These are phyloP conservation scores for Miltochrista miniata DNA, from an alignment of 2,888 invertebrate genomes.

Conservation along the genomic window DNA sequence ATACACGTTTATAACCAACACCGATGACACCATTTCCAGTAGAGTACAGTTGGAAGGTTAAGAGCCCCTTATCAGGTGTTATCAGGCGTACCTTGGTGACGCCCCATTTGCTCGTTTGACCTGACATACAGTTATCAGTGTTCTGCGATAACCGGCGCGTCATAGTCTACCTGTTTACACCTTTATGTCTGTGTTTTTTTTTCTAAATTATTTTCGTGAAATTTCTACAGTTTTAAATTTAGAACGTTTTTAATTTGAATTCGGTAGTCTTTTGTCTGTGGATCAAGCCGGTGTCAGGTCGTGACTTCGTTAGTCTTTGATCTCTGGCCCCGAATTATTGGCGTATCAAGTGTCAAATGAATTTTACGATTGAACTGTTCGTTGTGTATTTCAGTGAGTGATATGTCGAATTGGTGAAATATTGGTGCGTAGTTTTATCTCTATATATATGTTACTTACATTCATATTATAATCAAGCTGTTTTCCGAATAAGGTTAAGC, in stretches of 20 bases:
- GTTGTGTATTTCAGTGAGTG: constrained; percentile 12
- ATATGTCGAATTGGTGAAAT: constrained; percentile 9
- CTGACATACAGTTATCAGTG: constrained; percentile 82
- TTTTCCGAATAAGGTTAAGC: too few relatives aligned
- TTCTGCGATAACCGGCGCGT: constrained; percentile 73
- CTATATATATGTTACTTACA: background rate
- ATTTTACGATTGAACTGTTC: background rate
- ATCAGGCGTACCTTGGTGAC: constrained; percentile 74
- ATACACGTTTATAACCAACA: constrained; percentile 25
- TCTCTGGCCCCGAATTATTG: constrained; percentile 13
- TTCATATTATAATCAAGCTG: background rate
- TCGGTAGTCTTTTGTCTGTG: constrained; percentile 2
- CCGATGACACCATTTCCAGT: constrained; percentile 56
- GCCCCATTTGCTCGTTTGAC: constrained; percentile 83
- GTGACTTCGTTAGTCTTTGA: constrained; percentile 12
- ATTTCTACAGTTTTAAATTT: background rate
- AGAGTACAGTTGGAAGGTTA: constrained; percentile 74
- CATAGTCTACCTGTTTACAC: constrained; percentile 75
- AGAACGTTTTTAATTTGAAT: background rate
- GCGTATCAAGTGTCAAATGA: constrained; percentile 30
- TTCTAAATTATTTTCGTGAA: constrained; percentile 15
- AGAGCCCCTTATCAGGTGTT: constrained; percentile 79
- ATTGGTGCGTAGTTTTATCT: constrained; percentile 1
- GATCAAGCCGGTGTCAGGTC: constrained; percentile 13
- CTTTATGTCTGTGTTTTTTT: constrained; percentile 45